Evolutionary conservation across 23 tunicate species (phyloP).

Genomic region (Ascidia mentula): DNA sequence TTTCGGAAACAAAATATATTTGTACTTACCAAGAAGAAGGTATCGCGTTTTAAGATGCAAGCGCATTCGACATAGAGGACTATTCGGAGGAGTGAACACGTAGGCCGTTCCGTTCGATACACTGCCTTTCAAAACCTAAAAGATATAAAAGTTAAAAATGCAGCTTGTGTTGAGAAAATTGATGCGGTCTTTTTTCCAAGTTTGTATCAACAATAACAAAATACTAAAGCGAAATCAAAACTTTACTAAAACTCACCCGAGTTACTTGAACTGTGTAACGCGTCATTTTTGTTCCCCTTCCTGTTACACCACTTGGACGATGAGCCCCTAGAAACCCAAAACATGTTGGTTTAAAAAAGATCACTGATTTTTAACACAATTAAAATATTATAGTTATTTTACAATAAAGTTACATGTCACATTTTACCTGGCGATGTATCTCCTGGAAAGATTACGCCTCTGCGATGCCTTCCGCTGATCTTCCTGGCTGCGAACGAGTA

Average conservation of each 20-base stretch:
- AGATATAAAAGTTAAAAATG: no score
- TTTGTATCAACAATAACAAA: no score
- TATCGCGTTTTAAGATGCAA: background rate
- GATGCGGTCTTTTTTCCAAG: no score
- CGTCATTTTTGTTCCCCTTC: background rate
- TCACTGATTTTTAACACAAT: no score
- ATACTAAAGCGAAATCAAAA: background rate
- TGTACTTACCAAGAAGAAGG: background rate
- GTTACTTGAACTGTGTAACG: background rate
- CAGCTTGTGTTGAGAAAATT: no score
- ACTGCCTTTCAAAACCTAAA: background rate
- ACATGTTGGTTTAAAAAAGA: no score
- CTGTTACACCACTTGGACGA: background rate
- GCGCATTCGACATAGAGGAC: background rate
- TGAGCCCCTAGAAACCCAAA: background rate
- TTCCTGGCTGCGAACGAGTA: background rate
- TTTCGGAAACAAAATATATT: no score
- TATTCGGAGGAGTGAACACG: background rate
- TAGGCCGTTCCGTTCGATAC: background rate
- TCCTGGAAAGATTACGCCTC: background rate
- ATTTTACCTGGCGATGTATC: background rate
- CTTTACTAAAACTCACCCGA: background rate
- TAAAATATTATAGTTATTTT: no score
- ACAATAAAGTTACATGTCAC: background rate
- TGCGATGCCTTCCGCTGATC: background rate